Evolutionary conservation across 2,797 vertebrate species (phyloP).

Genomic region (Malurus splendens): DNA sequence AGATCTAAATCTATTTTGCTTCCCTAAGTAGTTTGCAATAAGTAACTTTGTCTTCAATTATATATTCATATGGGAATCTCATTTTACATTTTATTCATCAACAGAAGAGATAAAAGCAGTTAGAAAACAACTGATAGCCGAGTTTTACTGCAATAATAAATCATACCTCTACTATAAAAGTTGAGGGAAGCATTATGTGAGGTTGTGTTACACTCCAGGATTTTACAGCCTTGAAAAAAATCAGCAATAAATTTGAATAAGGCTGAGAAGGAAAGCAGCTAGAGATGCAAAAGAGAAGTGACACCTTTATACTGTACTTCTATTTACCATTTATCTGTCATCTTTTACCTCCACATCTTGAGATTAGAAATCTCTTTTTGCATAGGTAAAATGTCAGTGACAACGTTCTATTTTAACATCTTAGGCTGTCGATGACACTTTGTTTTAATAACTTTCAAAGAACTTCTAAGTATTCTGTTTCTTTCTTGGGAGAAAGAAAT

Average conservation of each 20-base stretch:
- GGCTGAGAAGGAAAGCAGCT: constrained; percentile 17
- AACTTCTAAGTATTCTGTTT: constrained; percentile 16
- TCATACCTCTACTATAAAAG: constrained; percentile 49
- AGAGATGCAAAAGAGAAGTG: constrained; percentile 30
- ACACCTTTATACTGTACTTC: constrained; percentile 37
- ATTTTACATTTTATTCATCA: constrained; percentile 54
- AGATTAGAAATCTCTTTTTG: constrained; percentile 34
- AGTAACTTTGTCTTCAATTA: constrained; percentile 50
- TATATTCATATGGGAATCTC: constrained; percentile 23
- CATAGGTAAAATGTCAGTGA: constrained; percentile 35
- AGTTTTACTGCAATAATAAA: constrained; percentile 46
- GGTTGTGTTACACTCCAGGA: constrained; percentile 53
- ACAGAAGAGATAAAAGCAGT: constrained; percentile 41
- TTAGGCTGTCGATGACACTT: constrained; percentile 12
- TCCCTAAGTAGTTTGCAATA: constrained; percentile 30
- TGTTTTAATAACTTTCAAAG: constrained; percentile 27
- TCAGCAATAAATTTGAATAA: constrained; percentile 58
- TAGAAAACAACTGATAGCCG: constrained; percentile 36
- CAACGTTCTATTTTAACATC: constrained; percentile 31
- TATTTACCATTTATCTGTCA: constrained; percentile 38
- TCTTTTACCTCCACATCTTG: constrained; percentile 21
- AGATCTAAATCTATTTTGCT: constrained; percentile 22
- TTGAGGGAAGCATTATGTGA: constrained; percentile 48
- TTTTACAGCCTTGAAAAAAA: constrained; percentile 48
- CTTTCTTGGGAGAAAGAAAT: neutral